A percentile compares a stretch with the other conserved stretches of the same genome.
Evolutionary conservation across 2,113 vertebrate genomes (phyloP).

Genomic region (Pimephales promelas): DNA sequence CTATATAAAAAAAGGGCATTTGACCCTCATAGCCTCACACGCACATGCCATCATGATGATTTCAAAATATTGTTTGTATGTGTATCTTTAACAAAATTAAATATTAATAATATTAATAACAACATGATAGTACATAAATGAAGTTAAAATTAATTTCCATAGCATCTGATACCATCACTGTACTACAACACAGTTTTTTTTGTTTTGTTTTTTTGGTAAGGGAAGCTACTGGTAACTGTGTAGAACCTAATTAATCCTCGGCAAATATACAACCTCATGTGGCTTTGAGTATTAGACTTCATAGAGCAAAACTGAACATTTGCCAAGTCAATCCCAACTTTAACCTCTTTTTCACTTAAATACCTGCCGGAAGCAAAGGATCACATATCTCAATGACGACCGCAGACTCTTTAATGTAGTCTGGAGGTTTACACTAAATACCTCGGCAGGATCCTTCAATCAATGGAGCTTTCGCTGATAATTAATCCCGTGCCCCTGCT

Average conservation of each 20-base stretch:
- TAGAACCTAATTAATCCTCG: constrained; percentile 1
- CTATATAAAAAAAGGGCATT: too few species aligned
- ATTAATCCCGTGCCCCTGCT: constrained; percentile 56
- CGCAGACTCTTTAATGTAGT: constrained; percentile 48
- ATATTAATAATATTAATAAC: too few species aligned
- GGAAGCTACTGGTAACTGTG: neutral
- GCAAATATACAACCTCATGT: constrained; percentile 5
- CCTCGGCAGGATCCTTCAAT: constrained; percentile 50
- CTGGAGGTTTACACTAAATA: constrained; percentile 50
- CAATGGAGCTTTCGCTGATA: constrained; percentile 49
- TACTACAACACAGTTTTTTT: neutral
- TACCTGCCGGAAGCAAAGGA: constrained; percentile 8
- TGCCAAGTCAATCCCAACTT: constrained; percentile 27
- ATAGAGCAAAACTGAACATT: constrained; percentile 39
- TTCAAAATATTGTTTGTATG: neutral
- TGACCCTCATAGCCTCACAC: too few species aligned
- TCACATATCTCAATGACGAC: constrained; percentile 35
- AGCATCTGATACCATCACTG: neutral
- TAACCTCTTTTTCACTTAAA: constrained; percentile 30
- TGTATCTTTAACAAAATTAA: too few species aligned
- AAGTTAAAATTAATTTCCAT: neutral
- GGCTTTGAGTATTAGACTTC: constrained; percentile 31
- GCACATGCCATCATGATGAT: neutral
- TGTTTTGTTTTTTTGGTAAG: neutral
- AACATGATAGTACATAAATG: neutral